Evolutionary conservation across 2,113 vertebrate species (phyloP).

Genomic region (Chlamydotis undulata): DNA sequence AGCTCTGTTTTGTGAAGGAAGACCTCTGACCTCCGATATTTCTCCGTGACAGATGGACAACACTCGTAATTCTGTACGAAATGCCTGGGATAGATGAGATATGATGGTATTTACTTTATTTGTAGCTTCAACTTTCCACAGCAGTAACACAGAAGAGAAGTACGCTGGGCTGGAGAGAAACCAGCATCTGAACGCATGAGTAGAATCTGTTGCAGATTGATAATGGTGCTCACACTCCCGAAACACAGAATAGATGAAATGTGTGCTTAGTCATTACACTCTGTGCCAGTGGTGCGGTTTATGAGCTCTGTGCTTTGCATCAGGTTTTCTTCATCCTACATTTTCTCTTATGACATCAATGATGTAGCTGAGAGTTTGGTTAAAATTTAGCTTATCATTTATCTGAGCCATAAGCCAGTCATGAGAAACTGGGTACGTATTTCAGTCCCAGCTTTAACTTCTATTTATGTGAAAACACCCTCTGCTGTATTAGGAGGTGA

Average conservation of each 20-base stretch:
- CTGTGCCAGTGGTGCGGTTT: not conserved
- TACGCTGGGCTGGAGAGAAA: not conserved
- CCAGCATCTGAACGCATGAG: not conserved
- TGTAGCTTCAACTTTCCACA: not conserved
- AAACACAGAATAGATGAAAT: not conserved
- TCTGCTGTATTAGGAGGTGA: not conserved
- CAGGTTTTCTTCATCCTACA: not conserved
- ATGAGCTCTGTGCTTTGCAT: not conserved
- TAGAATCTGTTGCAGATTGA: not conserved
- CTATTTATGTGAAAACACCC: not conserved
- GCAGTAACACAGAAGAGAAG: not conserved
- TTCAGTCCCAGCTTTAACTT: not conserved
- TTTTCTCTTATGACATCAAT: not conserved
- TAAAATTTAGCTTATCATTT: not conserved
- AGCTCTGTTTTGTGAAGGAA: not conserved
- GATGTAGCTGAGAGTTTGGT: not conserved
- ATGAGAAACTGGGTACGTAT: not conserved
- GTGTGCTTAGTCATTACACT: not conserved
- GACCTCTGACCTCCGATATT: not conserved
- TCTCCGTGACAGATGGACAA: not conserved
- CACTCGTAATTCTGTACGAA: not conserved
- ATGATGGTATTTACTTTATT: not conserved
- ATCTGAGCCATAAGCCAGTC: not conserved
- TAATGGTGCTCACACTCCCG: not conserved
- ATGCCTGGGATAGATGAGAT: not conserved